Evolutionary conservation across 2,888 invertebrate genomes (phyloP), one percentile per base, ranked within the genome.

Genomic region (Drosophila flavopinicola): DNA sequence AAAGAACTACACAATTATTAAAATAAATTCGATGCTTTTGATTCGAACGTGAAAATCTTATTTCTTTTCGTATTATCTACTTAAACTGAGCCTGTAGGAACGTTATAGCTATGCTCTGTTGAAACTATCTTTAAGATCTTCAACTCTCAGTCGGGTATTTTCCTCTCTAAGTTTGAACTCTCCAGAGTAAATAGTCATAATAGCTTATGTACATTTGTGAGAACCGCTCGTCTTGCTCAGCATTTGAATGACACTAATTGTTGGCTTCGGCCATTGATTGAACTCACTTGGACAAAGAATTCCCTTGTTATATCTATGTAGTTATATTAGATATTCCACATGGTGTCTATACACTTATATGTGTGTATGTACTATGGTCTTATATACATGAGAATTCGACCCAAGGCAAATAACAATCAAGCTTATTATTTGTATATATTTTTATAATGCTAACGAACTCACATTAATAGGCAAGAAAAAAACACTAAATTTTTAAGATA

Each of bases 211-310:
- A 27, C 11, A 39, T 37, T 52, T 68, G 45, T 29, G 0, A 48
- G 33, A 71, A 57, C 10, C 25, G 23, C 23, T 23, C 25, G 37
- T 49, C 42, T 70, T 38, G 42, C 57, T 37, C 24, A 30, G 29
- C 37, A 52, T 42, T 65, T 84, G 66, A 84, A 70, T 66, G 69
- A 17, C 53, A 32, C 41, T 58, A 54, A 54, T 71, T 78, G 72
- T 78, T 58, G 47, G 41, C 38, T 42, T 52, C 24, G 35, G 41
- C 10, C 30, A 20, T 24, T 51, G 42, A 56, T 60, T 52, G 63
- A 67, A 77, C 49, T 54, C 25, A 53, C 13, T 29, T 39, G 35
- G 41, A 85, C 83, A 78, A 64, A 54, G 76, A 37, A 11, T 11
- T 7, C 44, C 33, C 51, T 59, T 78, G 76, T 85, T 41, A 25